Percentiles rank a stretch among this genome's conserved stretches.
These are phyloP conservation scores for Acrobasis repandana DNA, from an alignment of 2,888 invertebrate species.

Conservation along the genomic window DNA sequence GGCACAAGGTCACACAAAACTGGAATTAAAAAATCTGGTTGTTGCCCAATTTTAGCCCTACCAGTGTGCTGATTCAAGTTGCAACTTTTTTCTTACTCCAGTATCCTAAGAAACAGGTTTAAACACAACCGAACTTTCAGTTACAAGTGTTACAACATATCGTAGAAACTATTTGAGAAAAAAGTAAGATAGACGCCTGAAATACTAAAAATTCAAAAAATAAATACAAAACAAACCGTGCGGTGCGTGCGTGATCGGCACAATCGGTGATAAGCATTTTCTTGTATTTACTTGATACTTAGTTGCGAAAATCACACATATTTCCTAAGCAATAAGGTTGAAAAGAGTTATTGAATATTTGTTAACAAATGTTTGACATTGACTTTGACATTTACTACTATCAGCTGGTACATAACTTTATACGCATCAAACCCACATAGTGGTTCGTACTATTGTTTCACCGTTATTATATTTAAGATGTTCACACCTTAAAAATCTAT, in stretches of 20 bases:
- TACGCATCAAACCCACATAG: neutral
- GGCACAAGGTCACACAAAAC: slow-evolving; percentile 52
- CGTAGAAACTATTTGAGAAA: neutral
- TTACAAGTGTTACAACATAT: neutral
- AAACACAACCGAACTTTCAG: neutral
- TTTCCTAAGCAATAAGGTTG: neutral
- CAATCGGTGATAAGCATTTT: neutral
- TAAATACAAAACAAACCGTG: neutral
- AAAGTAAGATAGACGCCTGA: neutral
- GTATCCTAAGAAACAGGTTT: neutral
- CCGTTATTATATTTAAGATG: too few relatives aligned
- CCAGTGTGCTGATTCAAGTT: neutral
- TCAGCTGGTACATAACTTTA: neutral
- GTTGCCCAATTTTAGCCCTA: neutral
- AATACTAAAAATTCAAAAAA: neutral
- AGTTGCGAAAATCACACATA: neutral
- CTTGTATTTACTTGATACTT: neutral
- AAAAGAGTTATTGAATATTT: neutral
- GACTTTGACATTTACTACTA: neutral
- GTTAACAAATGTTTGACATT: neutral
- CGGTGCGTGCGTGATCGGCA: too few relatives aligned
- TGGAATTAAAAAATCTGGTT: slow-evolving; percentile 32
- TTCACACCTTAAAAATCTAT: too few relatives aligned
- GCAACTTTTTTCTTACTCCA: neutral
- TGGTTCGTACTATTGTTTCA: too few relatives aligned